Base-by-base conservation (phyloP, 2,113 vertebrate genomes). In the Labrus mixtus region DNA sequence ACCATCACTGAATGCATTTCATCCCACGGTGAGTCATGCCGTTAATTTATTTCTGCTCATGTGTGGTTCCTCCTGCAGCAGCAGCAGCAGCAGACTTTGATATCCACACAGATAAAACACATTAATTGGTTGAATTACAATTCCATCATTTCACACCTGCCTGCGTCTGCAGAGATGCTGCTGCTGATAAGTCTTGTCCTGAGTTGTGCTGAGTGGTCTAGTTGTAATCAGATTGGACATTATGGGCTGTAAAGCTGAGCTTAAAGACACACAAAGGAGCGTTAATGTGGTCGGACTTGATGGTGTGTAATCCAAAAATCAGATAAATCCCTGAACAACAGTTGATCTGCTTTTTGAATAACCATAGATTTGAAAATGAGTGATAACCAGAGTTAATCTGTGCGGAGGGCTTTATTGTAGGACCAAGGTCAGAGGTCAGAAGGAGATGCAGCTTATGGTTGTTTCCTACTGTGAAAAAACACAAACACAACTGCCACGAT, bases 1-100 rank as follows among this genome's bases (percentile, higher is more conserved):
- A 10, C 65, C 10, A 16, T 20, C 51, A 0, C 17, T 41, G 46
- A 41, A n/a, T 61, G 20, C 53, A n/a, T 53, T 64, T 84, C 70
- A 64, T 70, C 60, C 23, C 63, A 45, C 43, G 12, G 68, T 72
- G 67, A 72, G 64, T 79, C 63, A 43, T 12, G 41, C 41, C 10
- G 9, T 5, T 81, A 0, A 56, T 79, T 86, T 68, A 65, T 73
- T 76, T 69, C 33, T 57, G 59, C 65, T 59, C 45, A 0, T 46
- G 64, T 37, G 82, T 55, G 56, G 57, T 23, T 62, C 11, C 67
- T 50, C 10, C 16, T 1, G 51, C 62, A 10, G 71, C 54, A 29
- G 73, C 41, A 15, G 13, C 59, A 6, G n/a, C 9, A 0, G n/a
- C 1, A 55, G 39, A 12, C 64, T 78, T 33, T 86, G 75, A 79